A percentile compares a stretch with the other conserved stretches of the same genome.
Conservation (phyloP, 2,113 vertebrate genomes). For the Mionectes macconnelli region DNA sequence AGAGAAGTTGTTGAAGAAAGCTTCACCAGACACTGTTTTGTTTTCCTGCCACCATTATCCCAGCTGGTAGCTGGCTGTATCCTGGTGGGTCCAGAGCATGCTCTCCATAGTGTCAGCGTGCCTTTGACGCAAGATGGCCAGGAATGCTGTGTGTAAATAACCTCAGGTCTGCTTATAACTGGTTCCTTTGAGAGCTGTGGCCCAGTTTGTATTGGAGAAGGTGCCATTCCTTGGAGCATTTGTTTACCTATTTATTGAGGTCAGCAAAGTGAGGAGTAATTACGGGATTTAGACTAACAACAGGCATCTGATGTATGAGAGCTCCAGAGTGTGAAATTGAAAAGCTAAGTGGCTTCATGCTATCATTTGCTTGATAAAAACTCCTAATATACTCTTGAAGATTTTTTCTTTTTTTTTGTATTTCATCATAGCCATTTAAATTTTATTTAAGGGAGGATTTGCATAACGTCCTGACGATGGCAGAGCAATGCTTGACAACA, state of each 20-base stretch:
- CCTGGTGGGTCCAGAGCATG: neutral
- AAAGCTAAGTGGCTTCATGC: conserved; percentile 61
- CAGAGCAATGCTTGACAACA: neutral
- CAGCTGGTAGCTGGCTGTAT: neutral
- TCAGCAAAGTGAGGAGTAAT: conserved; percentile 58
- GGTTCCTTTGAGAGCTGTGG: neutral
- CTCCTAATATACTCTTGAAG: neutral
- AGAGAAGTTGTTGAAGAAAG: neutral
- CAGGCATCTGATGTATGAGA: conserved; percentile 53
- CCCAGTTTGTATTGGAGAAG: neutral
- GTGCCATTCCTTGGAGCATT: conserved; percentile 21
- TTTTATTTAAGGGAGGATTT: neutral
- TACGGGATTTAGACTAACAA: conserved; percentile 45
- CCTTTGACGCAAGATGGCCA: neutral
- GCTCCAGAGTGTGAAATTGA: conserved; percentile 71
- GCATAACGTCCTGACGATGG: neutral
- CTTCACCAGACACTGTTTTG: neutral
- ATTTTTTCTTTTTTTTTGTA: neutral
- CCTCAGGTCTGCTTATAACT: neutral
- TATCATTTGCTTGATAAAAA: conserved; percentile 61
- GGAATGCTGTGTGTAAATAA: conserved; percentile 39
- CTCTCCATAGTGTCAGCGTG: neutral
- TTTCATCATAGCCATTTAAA: neutral
- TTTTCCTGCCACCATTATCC: neutral
- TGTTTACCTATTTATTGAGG: conserved; percentile 63